Base-by-base conservation (phyloP, 2,797 vertebrate genomes). In the Choloepus didactylus region DNA sequence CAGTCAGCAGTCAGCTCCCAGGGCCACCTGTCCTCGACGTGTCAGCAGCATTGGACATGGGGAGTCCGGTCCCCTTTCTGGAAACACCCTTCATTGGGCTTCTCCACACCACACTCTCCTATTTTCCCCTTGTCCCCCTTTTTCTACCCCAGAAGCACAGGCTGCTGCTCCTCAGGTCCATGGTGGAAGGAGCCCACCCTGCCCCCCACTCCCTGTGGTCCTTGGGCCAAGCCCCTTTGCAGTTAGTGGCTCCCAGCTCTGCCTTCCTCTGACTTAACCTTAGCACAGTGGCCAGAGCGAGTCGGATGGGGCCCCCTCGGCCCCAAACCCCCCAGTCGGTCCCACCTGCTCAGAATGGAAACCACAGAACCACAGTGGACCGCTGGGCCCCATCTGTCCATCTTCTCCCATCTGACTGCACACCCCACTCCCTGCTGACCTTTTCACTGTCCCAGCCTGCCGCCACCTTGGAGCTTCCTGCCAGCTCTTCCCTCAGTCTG, bases 271-370 rank as follows among this genome's bases (percentile, higher is more conserved):
- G 23, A 27, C 10, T 64, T 66, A 38, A 35, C 8, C 29, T 29
- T 11, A 56, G 19, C 25, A 21, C 6, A 9, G 51, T 25, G 41
- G 23, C 69, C 10, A 27, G 38, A 56, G 69, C n/a, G 8, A 38
- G n/a, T 7, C 0, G 7, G 11, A 29, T n/a, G 2, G 9, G 25
- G 5, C 9, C 0, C 23, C 19, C 9, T 4, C 10, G 15, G 12
- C 15, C 18, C 73, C 1, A 15, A 9, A 29, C 9, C 60, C 67
- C n/a, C 14, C 7, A 41, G 51, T 11, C 8, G 29, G 23, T 16
- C 79, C 60, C 49, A 25, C 9, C 4, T 14, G 67, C 18, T 60
- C 10, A 16, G 59, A 18, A 27, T 35, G n/a, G 21, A 92, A 81
- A 6, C 41, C 79, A 56, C 9, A 12, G 41, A 44, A 19, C 56